phyloP scores from a whole-genome alignment of 2,797 vertebrate species.

The Vireo griseus region DNA sequence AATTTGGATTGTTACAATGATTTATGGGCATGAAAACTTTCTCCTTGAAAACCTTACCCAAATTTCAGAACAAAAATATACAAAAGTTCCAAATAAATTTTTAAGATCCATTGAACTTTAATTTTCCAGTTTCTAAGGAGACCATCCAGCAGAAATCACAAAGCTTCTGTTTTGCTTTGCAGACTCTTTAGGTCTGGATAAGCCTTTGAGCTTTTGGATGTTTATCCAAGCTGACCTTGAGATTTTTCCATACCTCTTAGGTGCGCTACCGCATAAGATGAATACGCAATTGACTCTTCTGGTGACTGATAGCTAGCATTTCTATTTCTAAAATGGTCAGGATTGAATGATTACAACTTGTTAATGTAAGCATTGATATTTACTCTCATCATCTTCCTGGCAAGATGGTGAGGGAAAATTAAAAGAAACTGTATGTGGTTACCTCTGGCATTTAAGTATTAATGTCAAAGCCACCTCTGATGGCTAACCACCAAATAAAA shows the following conservation, averaged over 20 bases:
- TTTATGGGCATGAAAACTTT: not conserved
- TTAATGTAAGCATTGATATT: fast-evolving
- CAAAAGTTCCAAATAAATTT: not conserved
- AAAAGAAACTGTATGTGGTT: not conserved
- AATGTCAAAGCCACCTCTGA: not conserved
- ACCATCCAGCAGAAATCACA: not conserved
- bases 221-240: not conserved
- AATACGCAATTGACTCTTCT: not conserved
- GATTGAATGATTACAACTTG: not conserved
- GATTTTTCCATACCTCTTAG: not conserved
- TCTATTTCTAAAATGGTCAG: not conserved
- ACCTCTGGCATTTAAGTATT: not conserved
- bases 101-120: not conserved
- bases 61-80: not conserved
- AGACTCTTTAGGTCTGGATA: not conserved
- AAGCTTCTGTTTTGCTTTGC: not conserved
- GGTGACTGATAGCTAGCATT: fast-evolving
- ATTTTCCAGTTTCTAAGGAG: not conserved
- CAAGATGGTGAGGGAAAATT: not conserved
- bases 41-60: not conserved
- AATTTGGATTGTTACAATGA: not conserved
- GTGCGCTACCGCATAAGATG: not conserved
- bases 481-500: not conserved
- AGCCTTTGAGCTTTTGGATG: not conserved
- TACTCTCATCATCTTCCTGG: not conserved